Conservation (phyloP, 2,797 vertebrate species). For the Sebastes reedi region DNA sequence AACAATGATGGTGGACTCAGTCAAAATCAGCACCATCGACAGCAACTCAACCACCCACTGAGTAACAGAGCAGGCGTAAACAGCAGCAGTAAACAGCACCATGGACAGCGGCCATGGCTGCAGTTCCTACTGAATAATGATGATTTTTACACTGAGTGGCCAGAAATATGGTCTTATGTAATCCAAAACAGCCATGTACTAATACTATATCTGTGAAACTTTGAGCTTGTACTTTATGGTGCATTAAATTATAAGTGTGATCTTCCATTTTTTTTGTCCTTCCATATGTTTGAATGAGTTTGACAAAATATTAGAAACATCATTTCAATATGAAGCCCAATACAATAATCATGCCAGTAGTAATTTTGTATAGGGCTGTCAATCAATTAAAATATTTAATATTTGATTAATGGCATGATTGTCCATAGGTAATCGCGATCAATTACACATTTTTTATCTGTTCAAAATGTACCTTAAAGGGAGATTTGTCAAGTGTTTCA, state of each 20-base stretch:
- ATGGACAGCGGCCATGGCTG: neutral
- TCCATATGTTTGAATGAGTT: neutral
- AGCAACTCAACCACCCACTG: neutral
- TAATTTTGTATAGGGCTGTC: too few species aligned
- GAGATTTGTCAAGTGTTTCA: too few species aligned
- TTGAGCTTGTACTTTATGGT: neutral
- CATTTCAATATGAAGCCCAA: neutral
- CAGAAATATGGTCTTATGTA: neutral
- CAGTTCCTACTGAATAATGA: neutral
- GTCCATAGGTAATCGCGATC: too few species aligned
- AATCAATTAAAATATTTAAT: too few species aligned
- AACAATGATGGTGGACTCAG: neutral
- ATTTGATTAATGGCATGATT: too few species aligned
- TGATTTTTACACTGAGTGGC: neutral
- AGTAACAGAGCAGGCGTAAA: neutral
- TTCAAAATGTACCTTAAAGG: too few species aligned
- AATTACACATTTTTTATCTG: too few species aligned
- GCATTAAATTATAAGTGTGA: neutral
- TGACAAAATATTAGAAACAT: neutral
- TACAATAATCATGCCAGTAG: neutral
- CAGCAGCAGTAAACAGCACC: neutral
- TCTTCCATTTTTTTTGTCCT: neutral
- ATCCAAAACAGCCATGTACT: neutral
- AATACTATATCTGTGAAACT: neutral
- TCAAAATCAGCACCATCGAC: conserved; percentile 25